Evolutionary conservation across 2,113 vertebrate species (phyloP), one percentile per base, ranked within the genome.

Genomic region (Amphiprion percula): DNA sequence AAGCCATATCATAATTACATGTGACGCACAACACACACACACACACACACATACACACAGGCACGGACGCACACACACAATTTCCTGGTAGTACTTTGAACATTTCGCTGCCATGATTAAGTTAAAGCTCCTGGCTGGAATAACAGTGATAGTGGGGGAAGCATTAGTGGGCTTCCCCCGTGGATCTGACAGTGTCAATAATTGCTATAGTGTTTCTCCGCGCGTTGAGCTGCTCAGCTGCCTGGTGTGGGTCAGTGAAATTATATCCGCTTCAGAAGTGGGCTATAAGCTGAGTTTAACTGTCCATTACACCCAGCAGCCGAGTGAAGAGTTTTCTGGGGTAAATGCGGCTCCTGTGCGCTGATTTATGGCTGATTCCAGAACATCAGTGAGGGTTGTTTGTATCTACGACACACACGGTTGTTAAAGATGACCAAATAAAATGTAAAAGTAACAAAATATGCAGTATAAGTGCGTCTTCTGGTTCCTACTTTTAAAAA

Each of bases 101-200:
- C 52, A 55, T 19, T 8, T 28, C 47, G 44, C 37, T 56, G 52
- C 60, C 66, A 55, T 82, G 55, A 74, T 81, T 69, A 39, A 23
- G 79, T 59, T 28, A 54, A 68, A 79, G 39, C 68, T 68, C 49
- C n/a, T 1, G 56, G 52, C 64, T 65, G 56, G 52, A 52, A 63
- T 30, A 11, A 26, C 53, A 54, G 59, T 24, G 49, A 68, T 74
- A 28, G 64, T 41, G 68, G 60, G 65, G 78, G 77, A 72, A 58
- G 79, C 84, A 60, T 85, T 62, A 72, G 70, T 4, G 83, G 86
- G 85, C 70, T 79, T 90, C 65, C 83, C 86, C 80, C n/a, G 23
- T 67, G 65, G 72, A 79, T 70, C 78, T 58, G 61, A 66, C 66
- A 37, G 76, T 58, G 79, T 80, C 88, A 90, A 75, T 87, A 85